Conservation (phyloP, 2,797 vertebrate species). For the Chanos chanos region DNA sequence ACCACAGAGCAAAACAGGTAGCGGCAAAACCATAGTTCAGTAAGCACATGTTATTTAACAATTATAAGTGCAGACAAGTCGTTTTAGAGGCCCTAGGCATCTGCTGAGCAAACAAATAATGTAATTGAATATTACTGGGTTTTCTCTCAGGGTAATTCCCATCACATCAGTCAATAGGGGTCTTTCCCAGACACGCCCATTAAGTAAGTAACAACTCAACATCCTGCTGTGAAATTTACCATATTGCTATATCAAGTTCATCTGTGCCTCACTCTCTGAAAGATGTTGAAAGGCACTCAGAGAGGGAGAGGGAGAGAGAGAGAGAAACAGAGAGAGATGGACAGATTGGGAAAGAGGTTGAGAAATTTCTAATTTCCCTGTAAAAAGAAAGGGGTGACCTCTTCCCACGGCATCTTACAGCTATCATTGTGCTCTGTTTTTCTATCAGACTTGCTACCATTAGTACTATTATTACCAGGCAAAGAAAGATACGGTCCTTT, state of each 20-base stretch:
- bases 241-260: too few relatives aligned
- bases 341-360: too few relatives aligned
- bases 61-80: background rate
- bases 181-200: slow-evolving; percentile 8
- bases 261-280: too few relatives aligned
- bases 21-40: background rate
- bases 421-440: slow-evolving; percentile 24
- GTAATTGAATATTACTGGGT: slow-evolving; percentile 31
- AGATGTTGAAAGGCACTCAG: too few relatives aligned
- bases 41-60: background rate
- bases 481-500: too few relatives aligned
- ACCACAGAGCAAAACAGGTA: background rate
- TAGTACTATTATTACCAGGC: slow-evolving; percentile 19
- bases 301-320: too few relatives aligned
- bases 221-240: background rate
- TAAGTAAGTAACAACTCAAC: background rate
- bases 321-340: too few relatives aligned
- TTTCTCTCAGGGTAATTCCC: slow-evolving; percentile 23
- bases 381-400: slow-evolving; percentile 9
- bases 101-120: slow-evolving; percentile 16
- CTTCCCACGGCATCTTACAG: slow-evolving; percentile 14
- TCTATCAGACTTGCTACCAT: slow-evolving; percentile 26
- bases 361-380: background rate
- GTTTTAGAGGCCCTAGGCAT: background rate
- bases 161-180: background rate